These are phyloP conservation scores for Ploceus nigricollis DNA, from an alignment of 2,113 vertebrate species.

Conservation along the genomic window DNA sequence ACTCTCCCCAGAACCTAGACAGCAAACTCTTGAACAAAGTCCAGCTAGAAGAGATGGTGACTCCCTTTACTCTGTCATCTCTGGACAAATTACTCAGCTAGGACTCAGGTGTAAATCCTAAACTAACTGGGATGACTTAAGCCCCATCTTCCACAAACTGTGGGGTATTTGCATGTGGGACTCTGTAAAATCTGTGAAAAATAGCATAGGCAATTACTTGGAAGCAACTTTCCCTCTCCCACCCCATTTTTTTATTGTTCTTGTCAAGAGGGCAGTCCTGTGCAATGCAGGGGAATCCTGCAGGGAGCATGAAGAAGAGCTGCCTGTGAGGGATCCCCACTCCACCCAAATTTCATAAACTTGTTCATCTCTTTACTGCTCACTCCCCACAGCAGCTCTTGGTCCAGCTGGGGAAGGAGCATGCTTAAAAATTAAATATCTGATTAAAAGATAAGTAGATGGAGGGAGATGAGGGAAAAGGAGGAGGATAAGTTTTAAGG, in stretches of 20 bases:
- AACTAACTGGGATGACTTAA: not conserved
- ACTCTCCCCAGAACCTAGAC: not conserved
- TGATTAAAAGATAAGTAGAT: not conserved
- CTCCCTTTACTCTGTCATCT: not conserved
- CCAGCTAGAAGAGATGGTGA: not conserved
- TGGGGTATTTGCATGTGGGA: not conserved
- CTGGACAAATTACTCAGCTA: not conserved
- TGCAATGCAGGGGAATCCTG: not conserved
- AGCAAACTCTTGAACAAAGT: not conserved
- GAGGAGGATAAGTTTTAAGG: not conserved
- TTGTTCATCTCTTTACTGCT: not conserved
- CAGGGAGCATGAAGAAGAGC: not conserved
- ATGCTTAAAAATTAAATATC: not conserved
- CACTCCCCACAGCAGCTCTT: not conserved
- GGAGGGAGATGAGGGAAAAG: not conserved
- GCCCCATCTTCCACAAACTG: not conserved
- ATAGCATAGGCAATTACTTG: rapidly evolving
- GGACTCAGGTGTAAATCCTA: not conserved
- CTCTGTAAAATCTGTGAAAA: not conserved
- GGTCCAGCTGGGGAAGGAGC: not conserved
- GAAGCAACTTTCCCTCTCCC: not conserved
- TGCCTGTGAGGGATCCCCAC: not conserved
- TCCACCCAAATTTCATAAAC: not conserved
- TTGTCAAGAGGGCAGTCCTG: not conserved
- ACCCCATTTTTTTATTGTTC: not conserved